Base-by-base conservation (phyloP, 2,797 vertebrate genomes). In the Spheniscus humboldti region DNA sequence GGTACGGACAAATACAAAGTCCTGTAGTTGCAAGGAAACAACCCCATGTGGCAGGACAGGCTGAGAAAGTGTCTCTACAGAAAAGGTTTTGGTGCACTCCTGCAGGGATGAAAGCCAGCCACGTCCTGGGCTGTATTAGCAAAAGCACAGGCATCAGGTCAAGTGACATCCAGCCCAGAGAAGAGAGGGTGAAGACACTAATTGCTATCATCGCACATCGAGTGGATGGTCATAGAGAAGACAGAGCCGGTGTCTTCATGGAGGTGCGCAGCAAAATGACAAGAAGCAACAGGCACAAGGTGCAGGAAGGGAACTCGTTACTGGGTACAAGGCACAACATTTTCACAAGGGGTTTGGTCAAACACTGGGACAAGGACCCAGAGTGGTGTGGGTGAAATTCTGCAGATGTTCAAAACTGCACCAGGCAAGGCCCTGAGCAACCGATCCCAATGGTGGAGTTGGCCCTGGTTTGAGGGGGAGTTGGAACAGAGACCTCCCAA, bases 141-240 rank as follows among this genome's bases (percentile, higher is more conserved):
- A n/a, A 60, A 16, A 75, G 39, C 41, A 45, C 30, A 5, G 30
- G 33, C n/a, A 75, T 47, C 17, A 47, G 55, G 53, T 20, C 3
- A 0, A 50, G 52, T 2, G 27, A 28, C 4, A 2, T 15, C 33
- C 50, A 15, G 41, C 43, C 57, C 4, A 1, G 67, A 79, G 17
- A 45, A 45, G 52, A 27, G 35, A 41, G 43, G 41, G 35, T 23
- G 50, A 48, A 64, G 52, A 30, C 57, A 8, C 22, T 14, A 22
- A 35, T 3, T 2, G 3, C 31, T 59, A 3, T 33, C 43, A n/a
- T 48, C 35, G 31, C 69, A 28, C 50, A 12, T 50, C 41, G 39
- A 33, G 28, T 33, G 39, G 41, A 47, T 14, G 23, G 23, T 33
- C 69, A 23, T 0, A 15, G 41, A 39, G n/a, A 63, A 73, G 50